Evolutionary conservation across 2,113 vertebrate species (phyloP), one percentile per base, ranked within the genome.

Genomic region (Apteryx mantelli): DNA sequence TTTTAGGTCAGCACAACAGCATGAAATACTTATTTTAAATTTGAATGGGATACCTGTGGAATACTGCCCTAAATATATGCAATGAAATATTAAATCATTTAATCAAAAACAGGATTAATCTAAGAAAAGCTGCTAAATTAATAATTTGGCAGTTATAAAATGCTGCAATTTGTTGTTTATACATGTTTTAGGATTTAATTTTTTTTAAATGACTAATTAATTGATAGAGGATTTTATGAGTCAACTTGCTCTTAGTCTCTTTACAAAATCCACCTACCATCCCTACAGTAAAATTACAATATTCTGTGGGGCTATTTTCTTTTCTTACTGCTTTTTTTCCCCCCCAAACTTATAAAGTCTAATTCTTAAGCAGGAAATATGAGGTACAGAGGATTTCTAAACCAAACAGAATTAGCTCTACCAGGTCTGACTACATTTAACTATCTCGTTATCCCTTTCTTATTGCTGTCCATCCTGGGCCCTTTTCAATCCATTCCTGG

Each of bases 231-330:
- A 92, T 94, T 97, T 93, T 88, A 92, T 95, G 91, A 95, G 84
- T 95, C 97, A 97, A 25, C 40, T 97, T 77, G 95, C 94, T 91
- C 84, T 92, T 58, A 80, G 94, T 89, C 93, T 97, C 94, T 97
- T 97, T 97, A 96, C 91, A 96, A 60, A 91, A 97, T 97, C 95
- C 96, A 97, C 97, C 97, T 94, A 95, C 96, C 70, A 78, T 66
- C 89, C 75, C 0, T 55, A 83, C 4, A 82, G 94, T 42, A 77
- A 89, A 95, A 97, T 87, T 93, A 96, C 89, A 92, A 86, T 91
- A 94, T 85, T 92, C 89, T 77, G 78, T 69, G 66, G 48, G 84
- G 78, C 70, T 93, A 65, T 95, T 87, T 93, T 93, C 56, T 92
- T 48, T 84, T 92, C 30, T 79, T 64, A 61, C 44, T 95, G 77